These are phyloP conservation scores for Trissonchulus latispiculum DNA, from an alignment of 2,888 invertebrate species.

Conservation along the genomic window DNA sequence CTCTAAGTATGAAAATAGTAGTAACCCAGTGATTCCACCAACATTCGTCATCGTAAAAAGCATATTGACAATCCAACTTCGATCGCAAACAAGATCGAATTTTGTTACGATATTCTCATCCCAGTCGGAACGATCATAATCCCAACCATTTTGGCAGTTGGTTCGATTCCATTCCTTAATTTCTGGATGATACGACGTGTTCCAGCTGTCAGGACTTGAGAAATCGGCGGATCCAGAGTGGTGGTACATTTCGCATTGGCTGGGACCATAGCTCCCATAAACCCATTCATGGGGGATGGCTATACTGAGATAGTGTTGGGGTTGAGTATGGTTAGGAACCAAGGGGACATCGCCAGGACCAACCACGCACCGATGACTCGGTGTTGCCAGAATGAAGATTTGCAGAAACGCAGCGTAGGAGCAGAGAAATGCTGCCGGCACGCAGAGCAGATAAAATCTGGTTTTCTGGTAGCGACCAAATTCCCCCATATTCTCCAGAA, in stretches of 20 bases:
- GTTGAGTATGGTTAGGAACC: background rate
- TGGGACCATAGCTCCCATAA: background rate
- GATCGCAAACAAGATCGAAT: slow-evolving; percentile 6
- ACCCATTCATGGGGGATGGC: background rate
- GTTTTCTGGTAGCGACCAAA: slow-evolving; percentile 34
- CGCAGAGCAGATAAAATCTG: slow-evolving; percentile 34
- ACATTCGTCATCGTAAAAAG: background rate
- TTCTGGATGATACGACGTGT: background rate
- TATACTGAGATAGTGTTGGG: background rate
- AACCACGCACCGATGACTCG: slow-evolving; percentile 66
- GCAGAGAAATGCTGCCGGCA: slow-evolving; percentile 33
- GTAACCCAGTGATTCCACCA: slow-evolving; percentile 7
- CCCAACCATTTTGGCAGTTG: slow-evolving; percentile 1
- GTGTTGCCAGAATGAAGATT: slow-evolving; percentile 49
- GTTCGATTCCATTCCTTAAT: background rate
- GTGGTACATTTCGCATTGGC: background rate
- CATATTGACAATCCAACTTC: background rate
- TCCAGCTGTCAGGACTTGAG: background rate
- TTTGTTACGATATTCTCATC: slow-evolving; percentile 13
- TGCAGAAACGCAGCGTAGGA: slow-evolving; percentile 34
- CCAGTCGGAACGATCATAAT: slow-evolving; percentile 15
- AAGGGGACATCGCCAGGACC: background rate
- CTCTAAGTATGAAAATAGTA: background rate
- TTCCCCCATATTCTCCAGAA: slow-evolving; percentile 32
- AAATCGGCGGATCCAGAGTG: background rate